Conservation (phyloP, 2,113 vertebrate species). For the Notiomystis cincta region DNA sequence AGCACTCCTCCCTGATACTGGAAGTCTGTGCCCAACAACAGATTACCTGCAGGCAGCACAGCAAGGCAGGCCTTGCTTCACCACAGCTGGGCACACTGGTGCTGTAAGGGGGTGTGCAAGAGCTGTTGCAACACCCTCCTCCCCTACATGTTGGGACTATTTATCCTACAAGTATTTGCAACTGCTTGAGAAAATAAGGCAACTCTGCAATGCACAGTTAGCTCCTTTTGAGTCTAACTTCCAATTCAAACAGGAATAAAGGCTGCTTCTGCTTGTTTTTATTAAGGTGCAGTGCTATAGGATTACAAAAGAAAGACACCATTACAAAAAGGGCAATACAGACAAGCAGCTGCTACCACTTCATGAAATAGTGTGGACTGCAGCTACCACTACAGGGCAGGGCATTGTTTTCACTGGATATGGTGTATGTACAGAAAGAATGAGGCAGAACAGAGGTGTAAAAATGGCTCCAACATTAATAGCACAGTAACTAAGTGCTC, state of each 20-base stretch:
- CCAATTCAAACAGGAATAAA: neutral
- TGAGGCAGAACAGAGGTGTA: neutral
- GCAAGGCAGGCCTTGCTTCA: neutral
- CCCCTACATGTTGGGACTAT: rapidly evolving
- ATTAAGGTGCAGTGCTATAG: neutral
- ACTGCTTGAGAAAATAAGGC: neutral
- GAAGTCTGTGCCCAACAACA: neutral
- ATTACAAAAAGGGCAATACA: neutral
- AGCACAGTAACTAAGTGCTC: neutral
- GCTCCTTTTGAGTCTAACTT: neutral
- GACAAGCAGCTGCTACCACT: neutral
- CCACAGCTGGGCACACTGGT: neutral
- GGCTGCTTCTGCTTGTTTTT: neutral
- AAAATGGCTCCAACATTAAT: neutral
- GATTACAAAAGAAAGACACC: neutral
- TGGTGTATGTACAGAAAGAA: neutral
- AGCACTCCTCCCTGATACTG: neutral
- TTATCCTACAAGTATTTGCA: neutral
- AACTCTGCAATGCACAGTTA: neutral
- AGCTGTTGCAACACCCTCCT: neutral
- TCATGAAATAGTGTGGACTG: rapidly evolving
- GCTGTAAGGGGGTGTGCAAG: rapidly evolving
- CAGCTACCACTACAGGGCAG: neutral
- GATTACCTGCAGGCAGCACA: neutral
- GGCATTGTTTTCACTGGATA: neutral